Base-by-base conservation (phyloP, 2,113 vertebrate genomes). In the Indicator indicator region DNA sequence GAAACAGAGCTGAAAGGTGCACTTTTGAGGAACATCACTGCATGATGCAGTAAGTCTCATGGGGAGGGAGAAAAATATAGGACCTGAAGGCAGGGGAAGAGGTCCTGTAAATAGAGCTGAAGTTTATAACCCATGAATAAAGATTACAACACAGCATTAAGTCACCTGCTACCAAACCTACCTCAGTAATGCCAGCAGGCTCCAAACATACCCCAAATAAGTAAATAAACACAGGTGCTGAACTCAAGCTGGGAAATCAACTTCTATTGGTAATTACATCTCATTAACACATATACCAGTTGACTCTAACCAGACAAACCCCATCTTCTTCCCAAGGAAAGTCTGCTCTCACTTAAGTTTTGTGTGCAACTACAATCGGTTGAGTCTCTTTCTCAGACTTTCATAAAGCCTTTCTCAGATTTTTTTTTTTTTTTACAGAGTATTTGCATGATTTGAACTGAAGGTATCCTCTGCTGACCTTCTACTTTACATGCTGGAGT, bases 41-140 rank as follows among this genome's bases (percentile, higher is more conserved):
- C 24, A 16, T 15, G 11, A 24, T 7, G n/a, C 4, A 0, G 12
- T 0, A 7, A 23, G 27, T 44, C n/a, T 46, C 9, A 1, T 8
- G 60, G 62, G 20, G 24, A 88, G 40, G 42, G 50, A 58, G 55
- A 15, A 87, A 89, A 82, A 58, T 0, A 7, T 16, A 9, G 56
- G 46, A 70, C 32, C 40, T 78, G n/a, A 27, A 81, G 80, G 65
- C 48, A 42, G 28, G 21, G 28, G 32, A 83, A 64, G 21, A 44
- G 21, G 40, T 11, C 28, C 67, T 7, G 30, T 17, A 20, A 64
- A 82, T 5, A 60, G 24, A 89, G 65, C 6, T 17, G 11, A 69
- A 46, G 59, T 30, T 91, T 7, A 26, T 7, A 63, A 36, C 16
- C 46, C 30, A 58, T 10, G 23, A 86, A 32, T 33, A 46, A 62